These are phyloP conservation scores for Chaenogobius annularis DNA, from an alignment of 2,113 vertebrate genomes.

Conservation along the genomic window DNA sequence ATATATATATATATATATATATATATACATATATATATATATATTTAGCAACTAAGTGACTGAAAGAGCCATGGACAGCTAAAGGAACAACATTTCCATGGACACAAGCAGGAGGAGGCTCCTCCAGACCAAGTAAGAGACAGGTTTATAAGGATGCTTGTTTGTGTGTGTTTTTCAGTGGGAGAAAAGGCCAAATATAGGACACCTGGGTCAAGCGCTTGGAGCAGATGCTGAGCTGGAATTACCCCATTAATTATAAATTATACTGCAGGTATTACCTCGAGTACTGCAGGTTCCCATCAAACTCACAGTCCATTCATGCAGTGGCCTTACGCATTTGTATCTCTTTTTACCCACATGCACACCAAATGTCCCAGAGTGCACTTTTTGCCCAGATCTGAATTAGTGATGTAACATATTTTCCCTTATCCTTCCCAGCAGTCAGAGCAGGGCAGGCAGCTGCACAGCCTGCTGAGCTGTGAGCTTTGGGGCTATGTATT, in stretches of 20 bases:
- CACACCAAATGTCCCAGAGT: background rate
- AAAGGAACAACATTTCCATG: too few species aligned
- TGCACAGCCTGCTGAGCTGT: conserved; percentile 6
- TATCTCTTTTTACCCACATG: background rate
- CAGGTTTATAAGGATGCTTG: too few species aligned
- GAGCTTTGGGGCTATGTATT: background rate
- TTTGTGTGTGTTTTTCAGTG: too few species aligned
- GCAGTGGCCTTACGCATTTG: background rate
- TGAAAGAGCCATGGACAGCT: too few species aligned
- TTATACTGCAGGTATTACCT: conserved; percentile 26
- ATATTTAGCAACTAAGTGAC: too few species aligned
- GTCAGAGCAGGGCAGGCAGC: conserved; percentile 9
- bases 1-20: too few species aligned
- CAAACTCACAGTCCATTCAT: background rate
- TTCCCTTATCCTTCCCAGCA: conserved; percentile 4
- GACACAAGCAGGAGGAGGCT: too few species aligned
- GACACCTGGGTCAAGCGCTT: conserved; percentile 8
- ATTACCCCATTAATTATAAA: conserved; percentile 34
- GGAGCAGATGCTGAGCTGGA: conserved; percentile 16
- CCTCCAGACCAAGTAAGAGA: too few species aligned
- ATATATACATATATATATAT: too few species aligned
- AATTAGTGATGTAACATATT: conserved; percentile 3
- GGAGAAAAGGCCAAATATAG: too few species aligned
- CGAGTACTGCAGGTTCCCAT: background rate
- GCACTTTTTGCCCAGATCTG: background rate